Percentiles rank a stretch among this genome's conserved stretches.
Evolutionary conservation across 2,113 vertebrate genomes (phyloP).

Genomic region (Plestiodon gilberti): DNA sequence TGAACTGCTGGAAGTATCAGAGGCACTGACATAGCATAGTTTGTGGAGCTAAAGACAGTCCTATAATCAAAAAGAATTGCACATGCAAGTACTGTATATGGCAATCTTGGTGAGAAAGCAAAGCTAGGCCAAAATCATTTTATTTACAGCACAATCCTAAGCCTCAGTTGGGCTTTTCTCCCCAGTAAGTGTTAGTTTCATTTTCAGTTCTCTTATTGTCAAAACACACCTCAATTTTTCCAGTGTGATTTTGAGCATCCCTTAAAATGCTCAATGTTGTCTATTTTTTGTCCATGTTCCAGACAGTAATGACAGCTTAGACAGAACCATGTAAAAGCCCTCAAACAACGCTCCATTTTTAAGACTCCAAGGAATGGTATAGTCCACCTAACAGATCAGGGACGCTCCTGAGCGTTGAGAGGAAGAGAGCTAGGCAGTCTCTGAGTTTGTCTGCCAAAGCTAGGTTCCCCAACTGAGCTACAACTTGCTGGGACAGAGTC

Average conservation of each 20-base stretch:
- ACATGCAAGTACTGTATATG: not conserved
- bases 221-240: not conserved
- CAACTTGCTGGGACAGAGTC: not conserved
- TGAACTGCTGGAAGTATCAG: not conserved
- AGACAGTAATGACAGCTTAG: not conserved
- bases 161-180: too few relatives aligned
- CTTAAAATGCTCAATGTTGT: too few relatives aligned
- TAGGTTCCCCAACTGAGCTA: not conserved
- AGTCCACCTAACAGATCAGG: not conserved
- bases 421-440: too few relatives aligned
- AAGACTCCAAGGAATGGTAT: not conserved
- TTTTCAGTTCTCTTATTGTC: not conserved
- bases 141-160: not conserved
- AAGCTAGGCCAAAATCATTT: too few relatives aligned
- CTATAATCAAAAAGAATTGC: not conserved
- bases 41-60: not conserved
- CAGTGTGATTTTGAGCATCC: not conserved
- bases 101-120: not conserved
- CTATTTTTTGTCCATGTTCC: not conserved
- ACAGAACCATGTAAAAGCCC: not conserved
- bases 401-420: not conserved
- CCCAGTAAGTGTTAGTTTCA: too few relatives aligned
- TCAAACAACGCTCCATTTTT: not conserved
- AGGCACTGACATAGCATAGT: not conserved
- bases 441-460: too few relatives aligned